These are phyloP conservation scores for Ochropleura leucogaster DNA, from an alignment of 2,888 invertebrate genomes.

Conservation along the genomic window DNA sequence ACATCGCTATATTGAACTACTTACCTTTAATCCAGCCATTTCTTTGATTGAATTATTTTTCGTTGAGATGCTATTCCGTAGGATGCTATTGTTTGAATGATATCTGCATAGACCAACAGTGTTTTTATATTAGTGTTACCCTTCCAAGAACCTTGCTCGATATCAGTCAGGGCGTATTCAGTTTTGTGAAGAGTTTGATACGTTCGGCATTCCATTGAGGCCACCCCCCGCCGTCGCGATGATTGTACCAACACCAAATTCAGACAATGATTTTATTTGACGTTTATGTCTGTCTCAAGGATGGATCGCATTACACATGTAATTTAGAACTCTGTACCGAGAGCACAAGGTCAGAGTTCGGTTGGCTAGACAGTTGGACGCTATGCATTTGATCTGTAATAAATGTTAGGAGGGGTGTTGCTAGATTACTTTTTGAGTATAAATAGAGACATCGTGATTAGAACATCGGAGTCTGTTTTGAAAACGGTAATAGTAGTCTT, in stretches of 20 bases:
- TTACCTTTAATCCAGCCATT: constrained; percentile 71
- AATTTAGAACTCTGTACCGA: constrained; percentile 49
- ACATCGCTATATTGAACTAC: constrained; percentile 14
- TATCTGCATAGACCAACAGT: constrained; percentile 66
- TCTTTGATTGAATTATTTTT: constrained; percentile 35
- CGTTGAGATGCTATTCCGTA: constrained; percentile 55
- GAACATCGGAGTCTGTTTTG: constrained; percentile 17
- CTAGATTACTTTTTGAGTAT: constrained; percentile 25
- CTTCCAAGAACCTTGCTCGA: constrained; percentile 74
- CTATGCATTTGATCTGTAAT: constrained; percentile 35
- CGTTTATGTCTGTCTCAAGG: constrained; percentile 62
- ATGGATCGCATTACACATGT: constrained; percentile 39
- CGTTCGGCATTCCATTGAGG: constrained; percentile 71
- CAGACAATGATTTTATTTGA: constrained; percentile 63
- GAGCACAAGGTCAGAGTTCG: constrained; percentile 58
- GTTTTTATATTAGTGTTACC: constrained; percentile 78
- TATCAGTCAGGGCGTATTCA: constrained; percentile 71
- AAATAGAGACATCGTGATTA: constrained; percentile 33
- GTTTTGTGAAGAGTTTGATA: constrained; percentile 67
- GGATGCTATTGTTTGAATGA: constrained; percentile 72
- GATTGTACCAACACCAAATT: constrained; percentile 70
- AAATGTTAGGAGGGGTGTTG: constrained; percentile 36
- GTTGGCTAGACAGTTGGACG: constrained; percentile 34
- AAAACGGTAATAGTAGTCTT: neutral
- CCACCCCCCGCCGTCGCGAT: constrained; percentile 75